These are phyloP conservation scores for Scotopteryx bipunctaria DNA, from an alignment of 2,888 invertebrate species.

Conservation along the genomic window DNA sequence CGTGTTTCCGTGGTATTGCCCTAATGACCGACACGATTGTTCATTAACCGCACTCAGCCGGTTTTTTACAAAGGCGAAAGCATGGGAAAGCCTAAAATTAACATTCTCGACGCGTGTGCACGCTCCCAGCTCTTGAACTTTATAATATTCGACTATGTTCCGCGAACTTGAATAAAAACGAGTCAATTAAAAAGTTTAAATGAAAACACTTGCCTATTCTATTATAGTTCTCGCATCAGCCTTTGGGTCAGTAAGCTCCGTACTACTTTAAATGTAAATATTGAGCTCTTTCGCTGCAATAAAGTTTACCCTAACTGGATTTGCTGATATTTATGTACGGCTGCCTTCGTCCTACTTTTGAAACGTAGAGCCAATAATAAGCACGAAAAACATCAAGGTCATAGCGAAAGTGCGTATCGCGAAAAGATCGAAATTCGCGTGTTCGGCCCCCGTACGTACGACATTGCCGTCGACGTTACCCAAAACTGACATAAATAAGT, in stretches of 20 bases:
- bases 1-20: slow-evolving; percentile 49
- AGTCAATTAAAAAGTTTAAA: slow-evolving; percentile 12
- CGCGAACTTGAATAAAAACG: slow-evolving; percentile 13
- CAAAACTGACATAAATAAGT: slow-evolving; percentile 65
- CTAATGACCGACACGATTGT: slow-evolving; percentile 50
- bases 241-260: background rate
- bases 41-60: slow-evolving; percentile 43
- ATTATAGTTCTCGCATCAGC: slow-evolving; percentile 7
- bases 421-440: slow-evolving; percentile 66
- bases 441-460: slow-evolving; percentile 50
- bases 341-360: slow-evolving; percentile 20
- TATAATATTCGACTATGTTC: slow-evolving; percentile 17
- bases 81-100: slow-evolving; percentile 26
- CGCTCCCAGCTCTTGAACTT: slow-evolving; percentile 25
- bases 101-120: slow-evolving; percentile 19
- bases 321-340: slow-evolving; percentile 10
- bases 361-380: slow-evolving; percentile 31
- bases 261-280: slow-evolving; percentile 15
- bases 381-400: slow-evolving; percentile 53
- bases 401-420: slow-evolving; percentile 41
- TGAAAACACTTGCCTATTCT: background rate
- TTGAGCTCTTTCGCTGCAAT: slow-evolving; percentile 8
- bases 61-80: slow-evolving; percentile 24
- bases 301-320: slow-evolving; percentile 11
- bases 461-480: slow-evolving; percentile 53